Evolutionary conservation across 23 tunicate species (phyloP).

Genomic region (Styela plicata): DNA sequence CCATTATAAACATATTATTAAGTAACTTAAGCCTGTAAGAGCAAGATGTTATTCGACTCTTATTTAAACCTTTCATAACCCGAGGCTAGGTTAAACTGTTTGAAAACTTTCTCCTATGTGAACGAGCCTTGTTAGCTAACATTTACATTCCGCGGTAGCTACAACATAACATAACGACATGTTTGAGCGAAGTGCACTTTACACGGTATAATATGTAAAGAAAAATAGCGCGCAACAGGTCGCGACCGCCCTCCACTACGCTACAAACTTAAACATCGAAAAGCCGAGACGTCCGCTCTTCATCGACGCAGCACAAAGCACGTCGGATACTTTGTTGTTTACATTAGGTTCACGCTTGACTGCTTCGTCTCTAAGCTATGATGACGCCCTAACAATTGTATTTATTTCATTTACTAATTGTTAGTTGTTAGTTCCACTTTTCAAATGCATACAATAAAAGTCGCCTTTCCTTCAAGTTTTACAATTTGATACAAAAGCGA

Average conservation of each 20-base stretch:
- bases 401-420: too few relatives aligned
- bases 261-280: not conserved
- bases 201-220: too few relatives aligned
- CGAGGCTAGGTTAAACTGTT: not conserved
- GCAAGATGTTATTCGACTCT: not conserved
- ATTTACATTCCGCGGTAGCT: not conserved
- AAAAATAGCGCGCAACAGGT: not conserved
- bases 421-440: too few relatives aligned
- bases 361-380: not conserved
- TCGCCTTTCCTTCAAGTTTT: too few relatives aligned
- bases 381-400: not conserved
- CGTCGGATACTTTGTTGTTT: too few relatives aligned
- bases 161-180: not conserved
- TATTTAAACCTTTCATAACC: not conserved
- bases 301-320: too few relatives aligned
- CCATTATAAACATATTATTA: not conserved
- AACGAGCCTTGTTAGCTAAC: not conserved
- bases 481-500: too few relatives aligned
- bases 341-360: not conserved
- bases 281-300: too few relatives aligned
- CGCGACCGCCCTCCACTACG: not conserved
- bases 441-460: too few relatives aligned
- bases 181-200: not conserved
- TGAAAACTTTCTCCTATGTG: not conserved
- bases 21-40: not conserved